Percentiles rank a stretch among this genome's conserved stretches.
Evolutionary conservation across 2,797 vertebrate genomes (phyloP).

Genomic region (Pseudochirops cupreus): DNA sequence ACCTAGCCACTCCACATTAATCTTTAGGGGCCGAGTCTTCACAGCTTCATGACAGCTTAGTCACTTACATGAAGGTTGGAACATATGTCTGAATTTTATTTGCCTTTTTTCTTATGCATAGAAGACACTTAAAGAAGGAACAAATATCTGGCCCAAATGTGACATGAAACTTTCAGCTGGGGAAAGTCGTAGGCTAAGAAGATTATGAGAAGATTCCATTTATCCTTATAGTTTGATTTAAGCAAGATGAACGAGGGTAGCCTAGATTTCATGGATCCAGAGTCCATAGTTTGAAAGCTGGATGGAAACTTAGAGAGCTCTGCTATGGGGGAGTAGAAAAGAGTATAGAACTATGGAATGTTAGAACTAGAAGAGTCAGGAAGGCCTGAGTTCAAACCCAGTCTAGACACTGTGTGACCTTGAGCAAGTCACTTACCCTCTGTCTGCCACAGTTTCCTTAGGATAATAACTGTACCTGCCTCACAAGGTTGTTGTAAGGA

Average conservation of each 20-base stretch:
- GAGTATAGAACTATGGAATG: background rate
- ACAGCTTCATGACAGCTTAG: background rate
- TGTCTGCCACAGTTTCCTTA: no score
- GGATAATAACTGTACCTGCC: no score
- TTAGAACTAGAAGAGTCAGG: background rate
- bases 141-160: background rate
- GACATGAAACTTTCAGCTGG: conserved; percentile 16
- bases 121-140: conserved; percentile 6
- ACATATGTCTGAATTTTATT: background rate
- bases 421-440: background rate
- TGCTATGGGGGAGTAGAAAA: no score
- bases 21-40: background rate
- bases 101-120: background rate
- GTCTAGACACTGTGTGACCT: background rate
- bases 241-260: background rate
- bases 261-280: background rate
- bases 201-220: background rate
- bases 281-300: background rate
- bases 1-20: no score
- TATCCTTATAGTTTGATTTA: background rate
- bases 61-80: background rate
- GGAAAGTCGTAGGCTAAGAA: conserved; percentile 37
- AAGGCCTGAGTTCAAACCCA: background rate
- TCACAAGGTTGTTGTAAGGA: no score
- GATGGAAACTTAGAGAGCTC: background rate